These are phyloP conservation scores for Eueremaeus valkanovi DNA, from an alignment of 2,888 invertebrate species.

Conservation along the genomic window DNA sequence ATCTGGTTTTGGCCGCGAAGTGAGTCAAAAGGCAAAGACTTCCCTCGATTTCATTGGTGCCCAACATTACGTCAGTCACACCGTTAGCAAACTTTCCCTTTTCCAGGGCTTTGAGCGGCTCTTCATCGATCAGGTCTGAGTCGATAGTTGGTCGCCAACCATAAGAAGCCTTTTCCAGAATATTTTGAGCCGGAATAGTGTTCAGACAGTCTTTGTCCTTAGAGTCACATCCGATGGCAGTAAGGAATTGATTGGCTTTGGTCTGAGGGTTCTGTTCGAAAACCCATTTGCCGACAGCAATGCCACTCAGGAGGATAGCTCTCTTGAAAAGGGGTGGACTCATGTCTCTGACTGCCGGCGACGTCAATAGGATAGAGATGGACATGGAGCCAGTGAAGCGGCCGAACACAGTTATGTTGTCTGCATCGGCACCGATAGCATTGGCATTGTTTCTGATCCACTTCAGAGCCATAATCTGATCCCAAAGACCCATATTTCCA, in stretches of 20 bases:
- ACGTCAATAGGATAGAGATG: conserved; percentile 47
- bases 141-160: conserved; percentile 50
- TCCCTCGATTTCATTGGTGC: conserved; percentile 49
- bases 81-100: conserved; percentile 41
- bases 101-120: conserved; percentile 45
- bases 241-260: conserved; percentile 43
- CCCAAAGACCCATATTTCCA: conserved; percentile 52
- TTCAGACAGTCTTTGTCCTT: conserved; percentile 45
- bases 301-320: conserved; percentile 50
- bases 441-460: conserved; percentile 50
- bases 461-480: conserved; percentile 50
- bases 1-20: conserved; percentile 42
- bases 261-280: conserved; percentile 46
- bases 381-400: conserved; percentile 51
- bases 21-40: conserved; percentile 48
- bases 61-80: conserved; percentile 48
- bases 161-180: conserved; percentile 46
- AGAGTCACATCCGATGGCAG: background rate
- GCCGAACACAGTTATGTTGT: conserved; percentile 51
- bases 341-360: conserved; percentile 40
- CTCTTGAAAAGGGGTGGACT: conserved; percentile 46
- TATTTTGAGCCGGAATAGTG: conserved; percentile 42
- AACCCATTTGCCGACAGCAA: conserved; percentile 48
- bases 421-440: conserved; percentile 50
- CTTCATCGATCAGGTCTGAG: conserved; percentile 46